Percentiles rank a stretch among this genome's conserved stretches.
Evolutionary conservation across 2,797 vertebrate species (phyloP).

Genomic region (Propithecus deckenii): DNA sequence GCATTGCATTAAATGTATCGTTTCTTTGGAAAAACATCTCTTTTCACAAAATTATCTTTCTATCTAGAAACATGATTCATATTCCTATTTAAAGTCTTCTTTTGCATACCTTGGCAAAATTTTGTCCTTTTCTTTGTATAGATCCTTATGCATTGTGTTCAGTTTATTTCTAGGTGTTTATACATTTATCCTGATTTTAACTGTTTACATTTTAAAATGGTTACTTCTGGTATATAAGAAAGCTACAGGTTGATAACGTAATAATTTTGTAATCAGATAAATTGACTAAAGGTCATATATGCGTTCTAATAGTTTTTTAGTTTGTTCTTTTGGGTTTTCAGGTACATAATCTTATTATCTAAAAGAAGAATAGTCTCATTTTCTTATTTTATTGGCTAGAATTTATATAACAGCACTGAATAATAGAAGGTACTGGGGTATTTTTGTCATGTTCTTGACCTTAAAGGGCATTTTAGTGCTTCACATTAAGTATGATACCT

Average conservation of each 20-base stretch:
- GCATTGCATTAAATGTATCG: background rate
- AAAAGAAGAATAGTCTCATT: background rate
- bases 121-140: background rate
- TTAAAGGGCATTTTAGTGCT: background rate
- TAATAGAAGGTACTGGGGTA: background rate
- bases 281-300: background rate
- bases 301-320: background rate
- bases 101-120: background rate
- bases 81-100: background rate
- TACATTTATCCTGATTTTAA: background rate
- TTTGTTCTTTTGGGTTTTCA: background rate
- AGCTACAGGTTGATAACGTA: background rate
- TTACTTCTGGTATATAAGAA: background rate
- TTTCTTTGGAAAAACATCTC: background rate
- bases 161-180: background rate
- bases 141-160: background rate
- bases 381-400: background rate
- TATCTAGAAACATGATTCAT: background rate
- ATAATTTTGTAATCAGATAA: background rate
- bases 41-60: background rate
- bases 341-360: background rate
- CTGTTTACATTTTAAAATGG: background rate
- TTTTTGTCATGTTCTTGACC: background rate
- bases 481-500: background rate
- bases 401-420: background rate